Percentiles rank a stretch among this genome's conserved stretches.
Evolutionary conservation across 2,113 vertebrate genomes (phyloP).

Genomic region (Campylomormyrus tamandua): DNA sequence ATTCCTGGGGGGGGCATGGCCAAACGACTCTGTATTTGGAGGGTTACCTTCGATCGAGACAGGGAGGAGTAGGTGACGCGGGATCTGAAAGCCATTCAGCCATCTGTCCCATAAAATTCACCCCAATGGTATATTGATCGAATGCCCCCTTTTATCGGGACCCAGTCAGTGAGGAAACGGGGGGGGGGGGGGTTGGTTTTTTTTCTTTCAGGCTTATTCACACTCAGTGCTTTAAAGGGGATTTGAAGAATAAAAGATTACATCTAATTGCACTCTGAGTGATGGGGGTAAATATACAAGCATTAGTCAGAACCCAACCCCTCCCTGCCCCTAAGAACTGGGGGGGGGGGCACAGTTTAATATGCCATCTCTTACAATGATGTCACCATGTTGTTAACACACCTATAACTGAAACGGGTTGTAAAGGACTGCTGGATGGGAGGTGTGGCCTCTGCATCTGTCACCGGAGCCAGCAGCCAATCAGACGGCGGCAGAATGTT

Average conservation of each 20-base stretch:
- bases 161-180: background rate
- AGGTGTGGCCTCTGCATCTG: background rate
- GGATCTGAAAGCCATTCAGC: background rate
- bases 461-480: background rate
- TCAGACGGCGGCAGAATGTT: background rate
- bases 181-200: background rate
- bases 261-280: background rate
- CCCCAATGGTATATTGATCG: background rate
- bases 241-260: background rate
- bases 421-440: background rate
- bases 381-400: background rate
- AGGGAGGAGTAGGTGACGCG: background rate
- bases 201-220: background rate
- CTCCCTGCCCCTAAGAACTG: background rate
- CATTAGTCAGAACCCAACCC: background rate
- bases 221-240: background rate
- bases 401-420: background rate
- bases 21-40: background rate
- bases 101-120: background rate
- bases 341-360: background rate
- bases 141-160: background rate
- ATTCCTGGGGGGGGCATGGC: background rate
- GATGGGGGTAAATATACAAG: background rate
- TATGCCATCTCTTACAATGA: background rate
- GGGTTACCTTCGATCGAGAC: background rate